Evolutionary conservation across 2,888 invertebrate genomes (phyloP).

Genomic region (Deilephila elpenor): DNA sequence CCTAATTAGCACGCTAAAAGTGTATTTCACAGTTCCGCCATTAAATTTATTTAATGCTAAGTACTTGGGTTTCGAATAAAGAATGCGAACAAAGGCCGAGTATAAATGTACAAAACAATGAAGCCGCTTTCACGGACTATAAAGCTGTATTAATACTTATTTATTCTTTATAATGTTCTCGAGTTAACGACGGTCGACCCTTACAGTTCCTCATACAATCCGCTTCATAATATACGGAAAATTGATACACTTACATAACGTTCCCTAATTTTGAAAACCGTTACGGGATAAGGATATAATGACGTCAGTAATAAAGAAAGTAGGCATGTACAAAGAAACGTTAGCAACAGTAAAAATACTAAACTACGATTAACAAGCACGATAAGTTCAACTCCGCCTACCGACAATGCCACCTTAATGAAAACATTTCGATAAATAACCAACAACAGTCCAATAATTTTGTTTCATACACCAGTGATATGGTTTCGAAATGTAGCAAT

Average conservation of each 20-base stretch:
- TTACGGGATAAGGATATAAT: not conserved
- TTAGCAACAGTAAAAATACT: not conserved
- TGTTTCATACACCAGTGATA: not conserved
- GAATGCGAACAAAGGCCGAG: constrained; percentile 55
- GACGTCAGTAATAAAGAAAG: not conserved
- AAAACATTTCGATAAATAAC: not conserved
- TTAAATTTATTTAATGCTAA: constrained; percentile 59
- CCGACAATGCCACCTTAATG: not conserved
- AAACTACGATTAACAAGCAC: constrained; percentile 8
- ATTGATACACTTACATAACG: constrained; percentile 68
- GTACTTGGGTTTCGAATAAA: constrained; percentile 55
- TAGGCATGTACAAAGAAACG: not conserved
- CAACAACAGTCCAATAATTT: not conserved
- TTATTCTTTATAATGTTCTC: constrained; percentile 82
- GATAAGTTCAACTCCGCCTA: not conserved
- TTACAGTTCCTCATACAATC: constrained; percentile 73
- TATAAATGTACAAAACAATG: constrained; percentile 69
- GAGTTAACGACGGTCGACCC: constrained; percentile 78
- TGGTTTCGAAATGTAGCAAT: not conserved
- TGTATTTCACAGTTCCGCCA: constrained; percentile 46
- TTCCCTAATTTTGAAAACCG: constrained; percentile 64
- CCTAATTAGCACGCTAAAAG: constrained; percentile 39
- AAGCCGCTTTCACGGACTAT: constrained; percentile 80
- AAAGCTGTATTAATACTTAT: constrained; percentile 81
- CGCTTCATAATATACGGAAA: constrained; percentile 78